phyloP scores from a whole-genome alignment of 2,113 vertebrate species.

The Xenus cinereus region DNA sequence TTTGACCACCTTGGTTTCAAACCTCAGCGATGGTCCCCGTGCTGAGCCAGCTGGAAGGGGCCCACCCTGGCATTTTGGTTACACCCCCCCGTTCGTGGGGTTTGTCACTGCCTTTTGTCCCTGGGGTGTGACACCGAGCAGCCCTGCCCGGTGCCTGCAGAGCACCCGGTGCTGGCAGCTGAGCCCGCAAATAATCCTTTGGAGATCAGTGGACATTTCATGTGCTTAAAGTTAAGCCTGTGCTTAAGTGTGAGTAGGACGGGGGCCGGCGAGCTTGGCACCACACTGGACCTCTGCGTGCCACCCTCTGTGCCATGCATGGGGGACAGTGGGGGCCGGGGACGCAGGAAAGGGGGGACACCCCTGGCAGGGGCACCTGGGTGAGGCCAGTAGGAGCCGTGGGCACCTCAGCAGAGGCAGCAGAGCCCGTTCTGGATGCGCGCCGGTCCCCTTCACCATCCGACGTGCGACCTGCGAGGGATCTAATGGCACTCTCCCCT shows the following conservation, averaged over 20 bases:
- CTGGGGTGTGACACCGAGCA: neutral
- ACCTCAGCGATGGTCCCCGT: rapidly evolving
- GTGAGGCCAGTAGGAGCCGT: neutral
- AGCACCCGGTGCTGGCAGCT: neutral
- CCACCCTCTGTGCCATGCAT: rapidly evolving
- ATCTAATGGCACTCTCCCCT: neutral
- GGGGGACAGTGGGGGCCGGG: neutral
- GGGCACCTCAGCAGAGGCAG: neutral
- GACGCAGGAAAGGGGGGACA: neutral
- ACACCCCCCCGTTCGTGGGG: rapidly evolving
- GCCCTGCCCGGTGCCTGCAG: neutral
- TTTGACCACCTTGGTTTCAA: neutral
- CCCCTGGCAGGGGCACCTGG: rapidly evolving
- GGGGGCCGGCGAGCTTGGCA: neutral
- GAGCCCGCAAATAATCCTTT: neutral
- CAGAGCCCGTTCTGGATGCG: neutral
- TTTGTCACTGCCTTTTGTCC: neutral
- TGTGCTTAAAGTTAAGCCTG: neutral
- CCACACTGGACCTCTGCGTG: rapidly evolving
- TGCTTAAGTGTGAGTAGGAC: neutral
- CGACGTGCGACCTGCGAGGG: rapidly evolving
- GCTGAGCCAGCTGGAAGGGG: neutral
- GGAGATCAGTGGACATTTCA: neutral
- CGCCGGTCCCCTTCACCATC: rapidly evolving
- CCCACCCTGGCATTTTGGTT: rapidly evolving